Evolutionary conservation across 2,113 vertebrate genomes (phyloP).

Genomic region (Entelurus aequoreus): DNA sequence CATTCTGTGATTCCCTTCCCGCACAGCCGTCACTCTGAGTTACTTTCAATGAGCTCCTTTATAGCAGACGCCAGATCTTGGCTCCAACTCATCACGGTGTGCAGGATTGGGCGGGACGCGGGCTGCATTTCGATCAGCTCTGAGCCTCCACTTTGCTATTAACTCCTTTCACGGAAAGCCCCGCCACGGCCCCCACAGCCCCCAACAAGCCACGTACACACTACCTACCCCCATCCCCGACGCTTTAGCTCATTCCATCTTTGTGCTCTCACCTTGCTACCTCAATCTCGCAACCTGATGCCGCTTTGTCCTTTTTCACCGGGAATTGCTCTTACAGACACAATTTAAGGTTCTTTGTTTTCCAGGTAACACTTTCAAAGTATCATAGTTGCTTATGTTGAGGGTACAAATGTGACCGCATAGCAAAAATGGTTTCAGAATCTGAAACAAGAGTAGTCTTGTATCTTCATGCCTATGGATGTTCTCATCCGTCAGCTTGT

Average conservation of each 20-base stretch:
- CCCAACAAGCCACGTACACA: constrained; percentile 13
- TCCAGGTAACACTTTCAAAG: neutral
- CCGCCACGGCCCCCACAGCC: constrained; percentile 23
- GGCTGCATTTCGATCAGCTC: constrained; percentile 83
- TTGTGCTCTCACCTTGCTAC: constrained; percentile 49
- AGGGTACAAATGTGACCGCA: no score
- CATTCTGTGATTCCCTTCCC: constrained; percentile 65
- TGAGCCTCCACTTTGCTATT: constrained; percentile 82
- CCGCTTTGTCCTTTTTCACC: constrained; percentile 16
- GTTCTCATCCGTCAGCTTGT: no score
- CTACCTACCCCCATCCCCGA: constrained; percentile 21
- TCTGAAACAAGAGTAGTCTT: no score
- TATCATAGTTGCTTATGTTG: neutral
- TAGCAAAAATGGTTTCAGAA: no score
- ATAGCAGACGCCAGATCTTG: constrained; percentile 86
- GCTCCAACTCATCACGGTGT: constrained; percentile 88
- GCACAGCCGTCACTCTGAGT: constrained; percentile 90
- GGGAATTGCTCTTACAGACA: no score
- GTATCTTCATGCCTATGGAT: no score
- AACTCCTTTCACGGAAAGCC: constrained; percentile 79
- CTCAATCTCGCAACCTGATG: constrained; percentile 43
- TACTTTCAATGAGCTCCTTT: constrained; percentile 93
- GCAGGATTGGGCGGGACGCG: constrained; percentile 77
- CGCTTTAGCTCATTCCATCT: constrained; percentile 60
- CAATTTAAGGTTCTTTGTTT: no score